Conservation (phyloP, 2,797 vertebrate genomes). For the Xyrichtys novacula region DNA sequence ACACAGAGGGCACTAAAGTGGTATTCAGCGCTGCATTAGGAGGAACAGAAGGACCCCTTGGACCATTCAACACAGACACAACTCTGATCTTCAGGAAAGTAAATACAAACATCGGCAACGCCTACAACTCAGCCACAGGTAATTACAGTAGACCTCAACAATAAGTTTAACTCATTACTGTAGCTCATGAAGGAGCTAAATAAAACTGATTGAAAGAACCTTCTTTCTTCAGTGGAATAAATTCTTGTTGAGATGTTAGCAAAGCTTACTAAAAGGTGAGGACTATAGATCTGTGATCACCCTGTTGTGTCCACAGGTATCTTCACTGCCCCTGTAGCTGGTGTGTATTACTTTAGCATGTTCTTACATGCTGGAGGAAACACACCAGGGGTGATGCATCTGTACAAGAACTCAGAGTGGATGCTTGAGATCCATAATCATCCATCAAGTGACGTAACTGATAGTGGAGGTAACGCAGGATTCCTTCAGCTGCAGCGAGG, state of each 20-base stretch:
- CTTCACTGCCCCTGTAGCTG: background rate
- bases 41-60: background rate
- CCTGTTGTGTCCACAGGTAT: background rate
- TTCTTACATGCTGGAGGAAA: background rate
- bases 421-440: fast-evolving
- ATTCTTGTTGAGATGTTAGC: too few species aligned
- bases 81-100: background rate
- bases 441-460: fast-evolving
- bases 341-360: background rate
- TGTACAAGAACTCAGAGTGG: background rate
- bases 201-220: too few species aligned
- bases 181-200: too few species aligned
- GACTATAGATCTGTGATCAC: too few species aligned
- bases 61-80: background rate
- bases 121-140: background rate
- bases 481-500: constrained; percentile 30
- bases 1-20: background rate
- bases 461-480: constrained; percentile 29
- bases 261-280: too few species aligned
- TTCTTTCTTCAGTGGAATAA: too few species aligned
- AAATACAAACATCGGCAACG: background rate
- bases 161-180: too few species aligned
- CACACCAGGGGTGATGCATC: background rate
- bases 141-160: background rate
- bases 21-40: background rate